Evolutionary conservation across 2,888 invertebrate species (phyloP).

Genomic region (Pterostichus madidus): DNA sequence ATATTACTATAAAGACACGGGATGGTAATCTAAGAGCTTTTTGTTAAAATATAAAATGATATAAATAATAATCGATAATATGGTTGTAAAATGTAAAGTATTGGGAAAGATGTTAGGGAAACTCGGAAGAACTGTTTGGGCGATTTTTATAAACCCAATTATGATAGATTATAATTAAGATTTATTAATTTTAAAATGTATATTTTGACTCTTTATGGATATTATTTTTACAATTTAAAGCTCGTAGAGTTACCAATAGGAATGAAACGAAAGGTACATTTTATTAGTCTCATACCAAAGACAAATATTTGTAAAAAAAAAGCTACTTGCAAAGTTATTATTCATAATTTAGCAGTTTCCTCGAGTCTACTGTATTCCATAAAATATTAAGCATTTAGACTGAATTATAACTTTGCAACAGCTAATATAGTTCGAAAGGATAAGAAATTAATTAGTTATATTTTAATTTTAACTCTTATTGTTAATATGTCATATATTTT

Average conservation of each 20-base stretch:
- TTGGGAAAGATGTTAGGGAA: background rate
- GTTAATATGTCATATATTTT: constrained; percentile 57
- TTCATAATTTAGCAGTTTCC: background rate
- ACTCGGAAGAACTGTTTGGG: background rate
- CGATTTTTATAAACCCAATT: background rate
- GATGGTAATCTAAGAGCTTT: constrained; percentile 63
- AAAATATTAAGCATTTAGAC: constrained; percentile 20
- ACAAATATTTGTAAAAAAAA: constrained; percentile 54
- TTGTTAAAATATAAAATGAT: constrained; percentile 44
- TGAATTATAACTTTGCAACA: constrained; percentile 47
- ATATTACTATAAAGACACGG: constrained; percentile 44
- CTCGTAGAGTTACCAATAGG: constrained; percentile 62
- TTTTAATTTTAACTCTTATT: constrained; percentile 51
- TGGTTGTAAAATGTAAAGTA: constrained; percentile 40
- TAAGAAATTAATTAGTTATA: constrained; percentile 26
- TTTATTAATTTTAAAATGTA: constrained; percentile 54
- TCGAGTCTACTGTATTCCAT: background rate
- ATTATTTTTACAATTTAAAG: constrained; percentile 50
- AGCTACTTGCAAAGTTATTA: constrained; percentile 53
- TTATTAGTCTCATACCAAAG: constrained; percentile 64
- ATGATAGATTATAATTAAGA: background rate
- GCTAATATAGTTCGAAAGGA: constrained; percentile 21
- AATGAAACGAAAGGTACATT: constrained; percentile 45
- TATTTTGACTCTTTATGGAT: constrained; percentile 20
- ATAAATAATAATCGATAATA: constrained; percentile 27